Conservation (phyloP, 92 coral and sea anemone genomes). For the Virgularia gustaviana region DNA sequence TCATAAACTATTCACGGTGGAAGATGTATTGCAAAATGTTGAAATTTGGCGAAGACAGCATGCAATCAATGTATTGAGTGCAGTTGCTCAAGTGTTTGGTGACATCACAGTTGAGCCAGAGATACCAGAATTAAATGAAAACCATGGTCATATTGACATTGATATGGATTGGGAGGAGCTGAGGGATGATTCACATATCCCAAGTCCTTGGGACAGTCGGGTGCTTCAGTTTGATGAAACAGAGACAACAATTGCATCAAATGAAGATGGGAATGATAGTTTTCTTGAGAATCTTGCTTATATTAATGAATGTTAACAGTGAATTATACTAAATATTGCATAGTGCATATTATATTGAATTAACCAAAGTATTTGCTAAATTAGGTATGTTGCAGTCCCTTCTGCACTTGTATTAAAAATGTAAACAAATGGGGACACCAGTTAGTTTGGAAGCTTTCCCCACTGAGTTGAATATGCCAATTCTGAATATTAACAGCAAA, state of each 20-base stretch:
- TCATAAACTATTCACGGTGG: slow-evolving; percentile 30
- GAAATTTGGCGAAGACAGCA: slow-evolving; percentile 53
- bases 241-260: slow-evolving; percentile 1
- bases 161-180: slow-evolving; percentile 52
- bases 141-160: slow-evolving; percentile 8
- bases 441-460: too few relatives aligned
- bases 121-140: slow-evolving; percentile 19
- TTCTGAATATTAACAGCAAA: too few relatives aligned
- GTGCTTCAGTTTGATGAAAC: slow-evolving; percentile 6
- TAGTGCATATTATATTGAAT: too few relatives aligned
- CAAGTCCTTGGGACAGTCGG: not conserved
- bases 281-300: slow-evolving; percentile 16
- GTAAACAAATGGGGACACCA: too few relatives aligned
- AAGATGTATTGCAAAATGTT: slow-evolving; percentile 43
- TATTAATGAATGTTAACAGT: not conserved
- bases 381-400: too few relatives aligned
- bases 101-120: slow-evolving; percentile 40
- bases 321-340: not conserved
- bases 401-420: too few relatives aligned
- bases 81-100: slow-evolving; percentile 34
- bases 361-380: too few relatives aligned
- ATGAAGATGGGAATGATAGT: slow-evolving; percentile 20
- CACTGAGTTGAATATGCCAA: too few relatives aligned
- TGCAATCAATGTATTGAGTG: slow-evolving; percentile 43
- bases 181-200: slow-evolving; percentile 29